Percentiles rank a stretch among this genome's conserved stretches.
These are phyloP conservation scores for Osmerus eperlanus DNA, from an alignment of 2,113 vertebrate genomes.

Conservation along the genomic window DNA sequence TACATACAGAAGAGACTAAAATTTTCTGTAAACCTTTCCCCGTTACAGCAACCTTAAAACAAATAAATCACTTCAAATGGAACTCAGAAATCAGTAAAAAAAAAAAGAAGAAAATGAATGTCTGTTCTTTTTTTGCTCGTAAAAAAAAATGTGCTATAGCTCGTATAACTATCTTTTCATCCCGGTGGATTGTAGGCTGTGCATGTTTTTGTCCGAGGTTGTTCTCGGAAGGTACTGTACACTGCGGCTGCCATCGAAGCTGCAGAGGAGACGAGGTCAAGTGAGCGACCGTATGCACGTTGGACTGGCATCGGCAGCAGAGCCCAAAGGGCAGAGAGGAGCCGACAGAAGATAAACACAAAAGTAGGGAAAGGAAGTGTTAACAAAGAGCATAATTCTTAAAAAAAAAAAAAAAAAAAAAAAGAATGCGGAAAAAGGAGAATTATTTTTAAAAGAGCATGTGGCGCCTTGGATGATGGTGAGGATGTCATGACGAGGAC, in stretches of 20 bases:
- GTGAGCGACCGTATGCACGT: background rate
- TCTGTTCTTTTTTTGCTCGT: conserved; percentile 72
- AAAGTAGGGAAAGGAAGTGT: conserved; percentile 22
- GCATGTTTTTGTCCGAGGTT: conserved; percentile 69
- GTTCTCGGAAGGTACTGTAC: conserved; percentile 69
- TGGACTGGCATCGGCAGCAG: conserved; percentile 26
- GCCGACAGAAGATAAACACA: conserved; percentile 14
- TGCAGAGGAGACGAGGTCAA: background rate
- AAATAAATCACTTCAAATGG: conserved; percentile 91
- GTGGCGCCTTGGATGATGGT: conserved; percentile 21
- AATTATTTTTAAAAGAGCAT: conserved; percentile 48
- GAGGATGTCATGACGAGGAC: conserved; percentile 91
- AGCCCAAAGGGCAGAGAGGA: conserved; percentile 73
- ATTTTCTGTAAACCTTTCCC: conserved; percentile 83
- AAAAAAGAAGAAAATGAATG: conserved; percentile 72
- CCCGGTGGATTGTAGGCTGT: conserved; percentile 63
- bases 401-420: conserved; percentile 21
- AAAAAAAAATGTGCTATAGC: conserved; percentile 83
- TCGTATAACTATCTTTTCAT: conserved; percentile 56
- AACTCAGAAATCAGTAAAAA: conserved; percentile 83
- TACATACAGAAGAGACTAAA: conserved; percentile 79
- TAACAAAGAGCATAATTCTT: background rate
- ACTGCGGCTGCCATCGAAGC: conserved; percentile 81
- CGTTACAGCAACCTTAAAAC: conserved; percentile 90
- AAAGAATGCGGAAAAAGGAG: conserved; percentile 10